Conservation (phyloP, 2,888 invertebrate genomes). For the Thereva unica region DNA sequence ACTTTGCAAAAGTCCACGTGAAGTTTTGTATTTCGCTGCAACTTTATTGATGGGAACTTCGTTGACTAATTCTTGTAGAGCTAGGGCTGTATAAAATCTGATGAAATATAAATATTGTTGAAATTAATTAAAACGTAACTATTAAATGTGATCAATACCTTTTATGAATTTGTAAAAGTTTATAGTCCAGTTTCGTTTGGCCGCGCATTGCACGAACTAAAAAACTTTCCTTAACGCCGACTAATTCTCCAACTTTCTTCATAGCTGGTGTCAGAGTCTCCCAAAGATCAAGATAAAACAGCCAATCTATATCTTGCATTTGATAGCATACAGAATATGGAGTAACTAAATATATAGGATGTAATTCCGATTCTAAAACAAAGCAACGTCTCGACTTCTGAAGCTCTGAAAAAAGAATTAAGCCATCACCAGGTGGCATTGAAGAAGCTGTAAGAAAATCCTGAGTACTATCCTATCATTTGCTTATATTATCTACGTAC, state of each 20-base stretch:
- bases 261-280: constrained; percentile 76
- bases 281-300: constrained; percentile 79
- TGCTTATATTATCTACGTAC: constrained; percentile 39
- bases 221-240: constrained; percentile 87
- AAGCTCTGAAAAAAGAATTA: constrained; percentile 85
- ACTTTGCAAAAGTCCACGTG: constrained; percentile 88
- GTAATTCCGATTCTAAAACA: constrained; percentile 91
- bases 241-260: constrained; percentile 83
- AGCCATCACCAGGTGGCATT: constrained; percentile 91
- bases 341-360: constrained; percentile 93
- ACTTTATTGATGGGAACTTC: constrained; percentile 83
- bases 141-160: constrained; percentile 58
- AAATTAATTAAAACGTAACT: too few relatives aligned
- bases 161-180: constrained; percentile 67
- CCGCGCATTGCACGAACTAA: constrained; percentile 78
- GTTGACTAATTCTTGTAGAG: constrained; percentile 89
- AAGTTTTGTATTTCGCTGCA: constrained; percentile 82
- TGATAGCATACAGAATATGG: constrained; percentile 87
- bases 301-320: constrained; percentile 78
- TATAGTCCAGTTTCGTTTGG: constrained; percentile 62
- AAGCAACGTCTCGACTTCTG: constrained; percentile 88
- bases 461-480: constrained; percentile 6
- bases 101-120: constrained; percentile 13
- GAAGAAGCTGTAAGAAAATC: constrained; percentile 68
- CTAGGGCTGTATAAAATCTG: constrained; percentile 87